phyloP scores from a whole-genome alignment of 1,140 invertebrate genomes.

The Ips nitidus region DNA sequence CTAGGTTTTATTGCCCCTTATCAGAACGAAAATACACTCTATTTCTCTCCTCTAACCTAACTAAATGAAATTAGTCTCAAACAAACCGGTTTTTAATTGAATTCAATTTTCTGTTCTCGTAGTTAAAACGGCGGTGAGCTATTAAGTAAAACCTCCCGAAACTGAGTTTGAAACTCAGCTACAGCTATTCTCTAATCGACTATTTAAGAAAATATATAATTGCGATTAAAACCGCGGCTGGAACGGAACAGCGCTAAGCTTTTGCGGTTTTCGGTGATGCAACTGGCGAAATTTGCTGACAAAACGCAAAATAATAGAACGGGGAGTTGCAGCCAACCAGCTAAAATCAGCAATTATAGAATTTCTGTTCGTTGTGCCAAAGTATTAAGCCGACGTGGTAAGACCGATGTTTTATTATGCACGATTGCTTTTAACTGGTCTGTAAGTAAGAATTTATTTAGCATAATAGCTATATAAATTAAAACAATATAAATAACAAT shows the following conservation, averaged over 20 bases:
- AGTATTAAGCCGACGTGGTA: not conserved
- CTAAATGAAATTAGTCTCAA: not conserved
- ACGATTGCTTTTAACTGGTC: too few relatives aligned
- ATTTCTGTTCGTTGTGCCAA: constrained; percentile 3
- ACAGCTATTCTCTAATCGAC: constrained; percentile 3
- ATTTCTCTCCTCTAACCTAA: not conserved
- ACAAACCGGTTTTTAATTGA: not conserved
- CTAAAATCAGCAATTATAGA: constrained; percentile 1
- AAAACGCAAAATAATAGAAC: constrained; percentile 2
- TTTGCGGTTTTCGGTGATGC: constrained; percentile 3
- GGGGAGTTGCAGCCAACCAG: not conserved
- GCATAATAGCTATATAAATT: too few relatives aligned
- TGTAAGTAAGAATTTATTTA: too few relatives aligned
- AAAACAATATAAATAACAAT: too few relatives aligned
- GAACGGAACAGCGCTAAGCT: constrained; percentile 8
- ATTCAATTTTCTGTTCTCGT: not conserved
- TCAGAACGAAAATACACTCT: too few relatives aligned
- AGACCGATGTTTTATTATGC: too few relatives aligned
- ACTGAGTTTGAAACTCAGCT: not conserved
- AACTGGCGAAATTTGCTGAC: constrained; percentile 9
- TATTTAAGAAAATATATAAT: constrained; percentile 15
- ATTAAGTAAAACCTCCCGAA: not conserved
- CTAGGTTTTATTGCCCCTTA: too few relatives aligned
- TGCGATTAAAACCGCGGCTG: constrained; percentile 6
- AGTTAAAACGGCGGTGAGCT: not conserved